Conservation (phyloP, 2,113 vertebrate species). For the Dasyornis broadbenti region DNA sequence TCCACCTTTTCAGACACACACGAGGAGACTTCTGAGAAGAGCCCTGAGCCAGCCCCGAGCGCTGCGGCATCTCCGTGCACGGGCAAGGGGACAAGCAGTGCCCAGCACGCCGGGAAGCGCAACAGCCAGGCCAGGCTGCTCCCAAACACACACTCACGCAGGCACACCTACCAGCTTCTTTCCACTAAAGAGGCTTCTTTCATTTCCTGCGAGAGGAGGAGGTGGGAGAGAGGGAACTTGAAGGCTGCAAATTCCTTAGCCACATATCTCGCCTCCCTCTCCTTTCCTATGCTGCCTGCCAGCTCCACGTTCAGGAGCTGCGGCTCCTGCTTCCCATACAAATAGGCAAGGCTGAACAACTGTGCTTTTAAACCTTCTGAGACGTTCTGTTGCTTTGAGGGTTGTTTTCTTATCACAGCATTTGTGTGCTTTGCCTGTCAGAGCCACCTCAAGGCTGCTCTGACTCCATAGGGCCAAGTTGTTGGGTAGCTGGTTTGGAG, state of each 20-base stretch:
- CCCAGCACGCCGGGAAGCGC: fast-evolving
- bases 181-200: constrained; percentile 39
- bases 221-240: constrained; percentile 20
- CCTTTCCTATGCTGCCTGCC: background rate
- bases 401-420: background rate
- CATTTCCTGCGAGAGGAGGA: background rate
- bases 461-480: background rate
- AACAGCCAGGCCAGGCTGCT: background rate
- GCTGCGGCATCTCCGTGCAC: fast-evolving
- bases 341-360: background rate
- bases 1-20: constrained; percentile 28
- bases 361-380: background rate
- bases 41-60: background rate
- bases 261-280: constrained; percentile 34
- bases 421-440: background rate
- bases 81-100: background rate
- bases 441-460: background rate
- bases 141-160: background rate
- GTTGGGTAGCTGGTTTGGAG: background rate
- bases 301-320: background rate
- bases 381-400: background rate
- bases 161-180: background rate
- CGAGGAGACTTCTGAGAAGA: background rate
- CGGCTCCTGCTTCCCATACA: background rate
- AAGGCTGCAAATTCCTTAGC: constrained; percentile 38